Evolutionary conservation across 2,888 invertebrate genomes (phyloP).

Genomic region (Schizaphis graminum): DNA sequence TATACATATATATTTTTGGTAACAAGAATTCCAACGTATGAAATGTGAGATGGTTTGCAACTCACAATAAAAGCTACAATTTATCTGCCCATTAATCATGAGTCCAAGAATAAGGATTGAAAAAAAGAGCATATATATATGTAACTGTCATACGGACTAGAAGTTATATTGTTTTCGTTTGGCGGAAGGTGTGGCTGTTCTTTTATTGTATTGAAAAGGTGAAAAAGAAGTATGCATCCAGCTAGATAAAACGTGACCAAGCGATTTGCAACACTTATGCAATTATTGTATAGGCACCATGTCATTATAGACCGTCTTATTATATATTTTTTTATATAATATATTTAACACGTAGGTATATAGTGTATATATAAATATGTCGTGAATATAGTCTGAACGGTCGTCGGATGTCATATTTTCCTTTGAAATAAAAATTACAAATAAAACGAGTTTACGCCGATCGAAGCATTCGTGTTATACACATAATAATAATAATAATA

Average conservation of each 20-base stretch:
- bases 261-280: conserved; percentile 58
- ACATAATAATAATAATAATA: background rate
- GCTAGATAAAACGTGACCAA: conserved; percentile 62
- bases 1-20: background rate
- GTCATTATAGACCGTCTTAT: background rate
- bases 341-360: background rate
- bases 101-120: conserved; percentile 5
- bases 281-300: conserved; percentile 9
- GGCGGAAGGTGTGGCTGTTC: conserved; percentile 35
- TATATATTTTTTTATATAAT: background rate
- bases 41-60: conserved; percentile 34
- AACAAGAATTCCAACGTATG: conserved; percentile 34
- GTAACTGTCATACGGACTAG: conserved; percentile 1
- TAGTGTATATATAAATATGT: background rate
- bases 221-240: conserved; percentile 27
- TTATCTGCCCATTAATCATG: conserved; percentile 57
- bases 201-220: conserved; percentile 47
- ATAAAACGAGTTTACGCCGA: background rate
- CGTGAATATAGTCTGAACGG: background rate
- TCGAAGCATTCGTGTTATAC: background rate
- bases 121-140: conserved; percentile 15
- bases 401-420: conserved; percentile 7
- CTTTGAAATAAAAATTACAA: conserved; percentile 6
- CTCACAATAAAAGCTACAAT: conserved; percentile 44
- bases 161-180: conserved; percentile 46